Conservation (phyloP, 2,888 invertebrate genomes). For the Tetanocera ferruginea region DNA sequence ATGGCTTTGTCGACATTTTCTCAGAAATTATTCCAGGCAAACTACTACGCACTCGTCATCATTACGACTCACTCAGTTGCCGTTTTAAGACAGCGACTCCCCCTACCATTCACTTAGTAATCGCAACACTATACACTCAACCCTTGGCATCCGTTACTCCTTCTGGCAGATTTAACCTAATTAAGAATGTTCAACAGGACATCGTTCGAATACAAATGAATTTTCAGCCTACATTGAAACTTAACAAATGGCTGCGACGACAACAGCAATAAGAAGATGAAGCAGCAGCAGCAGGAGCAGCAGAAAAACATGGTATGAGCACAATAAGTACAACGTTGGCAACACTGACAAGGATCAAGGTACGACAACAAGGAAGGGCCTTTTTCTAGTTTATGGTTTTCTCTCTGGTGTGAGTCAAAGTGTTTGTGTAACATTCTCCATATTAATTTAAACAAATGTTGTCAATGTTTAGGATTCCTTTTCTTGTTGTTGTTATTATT, state of each 20-base stretch:
- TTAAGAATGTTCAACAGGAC: slow-evolving; percentile 68
- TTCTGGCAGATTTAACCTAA: slow-evolving; percentile 67
- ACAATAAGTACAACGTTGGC: not conserved
- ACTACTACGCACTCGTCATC: slow-evolving; percentile 41
- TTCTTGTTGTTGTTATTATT: not conserved
- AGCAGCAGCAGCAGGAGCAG: not conserved
- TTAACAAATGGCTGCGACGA: slow-evolving; percentile 7
- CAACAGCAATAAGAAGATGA: not conserved
- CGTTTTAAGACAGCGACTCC: not conserved
- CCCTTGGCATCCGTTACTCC: slow-evolving; percentile 43
- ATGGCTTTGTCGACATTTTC: slow-evolving; percentile 56
- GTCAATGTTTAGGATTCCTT: slow-evolving; percentile 4
- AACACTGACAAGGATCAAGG: slow-evolving; percentile 18
- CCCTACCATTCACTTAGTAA: not conserved
- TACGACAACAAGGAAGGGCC: not conserved
- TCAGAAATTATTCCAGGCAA: slow-evolving; percentile 55
- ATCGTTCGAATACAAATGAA: slow-evolving; percentile 66
- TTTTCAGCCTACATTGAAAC: slow-evolving; percentile 19
- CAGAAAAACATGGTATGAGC: not conserved
- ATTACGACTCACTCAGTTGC: slow-evolving; percentile 17
- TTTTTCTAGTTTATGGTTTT: not conserved
- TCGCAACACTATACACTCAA: not conserved
- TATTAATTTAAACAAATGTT: slow-evolving; percentile 29
- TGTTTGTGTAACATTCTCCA: slow-evolving; percentile 20
- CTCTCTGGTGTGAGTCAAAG: not conserved